Conservation (phyloP, 2,113 vertebrate genomes). For the Dipodomys merriami region DNA sequence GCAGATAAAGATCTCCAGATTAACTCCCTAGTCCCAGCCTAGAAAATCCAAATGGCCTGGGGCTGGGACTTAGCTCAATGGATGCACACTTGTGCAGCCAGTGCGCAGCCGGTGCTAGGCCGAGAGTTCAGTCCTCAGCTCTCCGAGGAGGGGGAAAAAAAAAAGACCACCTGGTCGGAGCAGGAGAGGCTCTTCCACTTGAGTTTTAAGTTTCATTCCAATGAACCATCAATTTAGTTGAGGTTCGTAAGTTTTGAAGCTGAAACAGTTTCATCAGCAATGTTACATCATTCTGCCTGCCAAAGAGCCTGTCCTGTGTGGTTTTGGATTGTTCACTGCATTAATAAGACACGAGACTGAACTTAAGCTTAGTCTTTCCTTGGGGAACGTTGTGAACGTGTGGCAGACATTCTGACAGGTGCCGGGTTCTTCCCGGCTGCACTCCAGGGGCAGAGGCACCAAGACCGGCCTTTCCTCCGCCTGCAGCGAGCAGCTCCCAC, state of each 20-base stretch:
- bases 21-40: neutral
- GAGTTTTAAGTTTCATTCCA: neutral
- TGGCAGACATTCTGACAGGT: neutral
- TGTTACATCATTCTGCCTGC: neutral
- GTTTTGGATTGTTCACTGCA: neutral
- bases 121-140: too few relatives aligned
- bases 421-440: neutral
- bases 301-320: neutral
- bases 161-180: neutral
- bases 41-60: too few relatives aligned
- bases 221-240: neutral
- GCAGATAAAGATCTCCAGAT: neutral
- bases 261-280: neutral
- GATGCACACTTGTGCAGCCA: too few relatives aligned
- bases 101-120: too few relatives aligned
- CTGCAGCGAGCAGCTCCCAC: constrained; percentile 54
- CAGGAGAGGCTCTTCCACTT: neutral
- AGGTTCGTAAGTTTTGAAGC: neutral
- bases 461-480: neutral
- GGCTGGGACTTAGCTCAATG: too few relatives aligned
- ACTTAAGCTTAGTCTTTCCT: constrained; percentile 5
- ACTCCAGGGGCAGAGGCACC: neutral
- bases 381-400: too few relatives aligned
- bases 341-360: neutral
- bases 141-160: too few relatives aligned